Base-by-base conservation (phyloP, 2,888 invertebrate species). In the Rhamnusium bicolor region DNA sequence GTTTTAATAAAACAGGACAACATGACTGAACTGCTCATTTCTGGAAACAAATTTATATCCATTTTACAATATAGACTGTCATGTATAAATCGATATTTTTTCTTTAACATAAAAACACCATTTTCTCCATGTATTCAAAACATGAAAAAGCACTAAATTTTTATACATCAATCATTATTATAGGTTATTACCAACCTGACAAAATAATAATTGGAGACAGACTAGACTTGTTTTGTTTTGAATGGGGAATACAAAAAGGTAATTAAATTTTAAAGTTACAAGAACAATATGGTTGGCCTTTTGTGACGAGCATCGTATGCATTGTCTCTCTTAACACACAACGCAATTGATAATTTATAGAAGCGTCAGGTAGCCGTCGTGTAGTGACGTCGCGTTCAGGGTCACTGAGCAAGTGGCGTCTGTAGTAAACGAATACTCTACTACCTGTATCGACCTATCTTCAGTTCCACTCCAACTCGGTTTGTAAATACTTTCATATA, bases 351-450 rank as follows among this genome's bases (percentile, higher is more conserved):
- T 72, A 74, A 76, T 76, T 76, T 74, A 74, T 74, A 63, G 73
- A 70, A 65, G 75, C 72, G 73, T 68, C 68, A 69, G 67, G 73
- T 71, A 74, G 72, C 54, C 70, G 71, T 56, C 68, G 72, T 51
- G 56, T 47, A 18, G 68, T 74, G 75, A 77, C 77, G 77, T 77
- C 73, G 72, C 40, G 46, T 72, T 77, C 77, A 77, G 70, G 77
- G 77, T 75, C 77, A 69, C 66, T 65, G 53, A 68, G 47, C 54
- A 60, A 66, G 62, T 73, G 54, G 68, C 73, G 76, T 76, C 67
- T 74, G 76, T 77, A 77, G 77, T 71, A 71, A 56, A 65, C 40
- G 71, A 66, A 53, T 77, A 75, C 77, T 75, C 71, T 60, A 71
- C 68, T 66, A n/a, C 40, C n/a, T n/a, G 58, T 73, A 77, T 77